Evolutionary conservation across 1,140 invertebrate species (phyloP), one percentile per base, ranked within the genome.

Genomic region (Hyphantria cunea): DNA sequence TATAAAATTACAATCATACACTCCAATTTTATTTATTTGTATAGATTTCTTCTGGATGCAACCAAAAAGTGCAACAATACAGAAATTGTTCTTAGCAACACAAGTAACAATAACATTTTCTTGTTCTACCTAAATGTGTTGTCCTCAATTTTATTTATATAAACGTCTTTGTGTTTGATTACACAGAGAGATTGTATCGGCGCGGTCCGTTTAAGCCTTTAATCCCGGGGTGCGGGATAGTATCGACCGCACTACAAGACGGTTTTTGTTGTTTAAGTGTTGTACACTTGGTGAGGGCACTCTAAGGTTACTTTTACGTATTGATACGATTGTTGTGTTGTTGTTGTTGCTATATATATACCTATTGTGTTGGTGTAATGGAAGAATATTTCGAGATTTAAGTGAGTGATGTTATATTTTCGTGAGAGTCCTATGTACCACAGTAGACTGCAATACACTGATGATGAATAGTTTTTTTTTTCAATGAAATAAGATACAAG

Each of bases 191-290:
- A 58, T 58, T 58, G 55, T 58, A 58, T 58, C 55, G 54, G 47
- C 54, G 33, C 44, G 34, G 55, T 49, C 55, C 45, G 55, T 58
- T 49, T 58, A 58, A 58, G 15, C 55, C 55, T 58, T 58, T 58
- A 58, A 58, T 58, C 55, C 55, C 55, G 55, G 55, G 33, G 45
- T 58, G 9, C 55, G 45, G 55, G 45, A 58, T 37, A 32, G 45
- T 45, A 58, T 58, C 55, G 55, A 58, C 55, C 55, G 55, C 53
- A 55, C 55, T 58, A 58, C 55, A 56, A 56, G 45, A 58, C 55
- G 8, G 31, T 34, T 55, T 25, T 49, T 58, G 45, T 58, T 49
- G 33, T 58, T 37, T 49, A 49, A 58, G 55, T 37, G 42, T 37
- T 48, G 52, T 54, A 37, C 54, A 45, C 13, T 2, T 55, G 11